These are phyloP conservation scores for Pimephales promelas DNA, from an alignment of 2,113 vertebrate species.

Conservation along the genomic window DNA sequence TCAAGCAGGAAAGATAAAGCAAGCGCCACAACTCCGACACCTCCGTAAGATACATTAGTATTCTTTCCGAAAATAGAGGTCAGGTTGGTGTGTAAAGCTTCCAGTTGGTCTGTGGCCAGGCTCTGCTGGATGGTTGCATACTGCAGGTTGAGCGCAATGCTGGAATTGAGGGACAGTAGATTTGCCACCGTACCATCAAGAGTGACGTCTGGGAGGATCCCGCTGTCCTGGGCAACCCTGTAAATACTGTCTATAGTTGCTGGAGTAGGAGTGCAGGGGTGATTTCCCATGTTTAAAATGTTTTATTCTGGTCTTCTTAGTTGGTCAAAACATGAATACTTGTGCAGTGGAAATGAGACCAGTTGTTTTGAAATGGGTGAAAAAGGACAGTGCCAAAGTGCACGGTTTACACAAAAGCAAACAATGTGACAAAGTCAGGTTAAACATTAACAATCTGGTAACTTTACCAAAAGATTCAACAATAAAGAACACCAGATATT, in stretches of 20 bases:
- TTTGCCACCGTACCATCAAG: slow-evolving; percentile 67
- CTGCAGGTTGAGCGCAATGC: slow-evolving; percentile 64
- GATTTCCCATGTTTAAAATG: slow-evolving; percentile 55
- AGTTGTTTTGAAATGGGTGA: neutral
- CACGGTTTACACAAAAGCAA: slow-evolving; percentile 32
- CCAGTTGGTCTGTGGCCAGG: slow-evolving; percentile 66
- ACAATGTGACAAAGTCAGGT: slow-evolving; percentile 39
- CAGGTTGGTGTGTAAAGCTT: slow-evolving; percentile 60
- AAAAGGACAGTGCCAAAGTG: slow-evolving; percentile 32
- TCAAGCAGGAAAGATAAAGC: slow-evolving; percentile 74
- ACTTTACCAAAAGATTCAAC: neutral
- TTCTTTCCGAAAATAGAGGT: slow-evolving; percentile 59
- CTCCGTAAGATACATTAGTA: slow-evolving; percentile 62
- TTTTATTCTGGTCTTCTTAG: neutral
- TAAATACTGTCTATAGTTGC: slow-evolving; percentile 71
- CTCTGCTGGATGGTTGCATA: slow-evolving; percentile 60
- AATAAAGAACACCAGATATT: neutral
- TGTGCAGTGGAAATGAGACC: neutral
- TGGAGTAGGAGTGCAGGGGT: slow-evolving; percentile 62
- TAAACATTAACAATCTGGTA: slow-evolving; percentile 47
- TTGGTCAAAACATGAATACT: slow-evolving; percentile 10
- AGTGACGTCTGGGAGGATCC: slow-evolving; percentile 73
- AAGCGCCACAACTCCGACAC: slow-evolving; percentile 74
- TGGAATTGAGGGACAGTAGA: slow-evolving; percentile 74
- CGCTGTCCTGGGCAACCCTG: slow-evolving; percentile 64